These are phyloP conservation scores for Notamacropus eugenii DNA, from an alignment of 2,797 vertebrate species.

Conservation along the genomic window DNA sequence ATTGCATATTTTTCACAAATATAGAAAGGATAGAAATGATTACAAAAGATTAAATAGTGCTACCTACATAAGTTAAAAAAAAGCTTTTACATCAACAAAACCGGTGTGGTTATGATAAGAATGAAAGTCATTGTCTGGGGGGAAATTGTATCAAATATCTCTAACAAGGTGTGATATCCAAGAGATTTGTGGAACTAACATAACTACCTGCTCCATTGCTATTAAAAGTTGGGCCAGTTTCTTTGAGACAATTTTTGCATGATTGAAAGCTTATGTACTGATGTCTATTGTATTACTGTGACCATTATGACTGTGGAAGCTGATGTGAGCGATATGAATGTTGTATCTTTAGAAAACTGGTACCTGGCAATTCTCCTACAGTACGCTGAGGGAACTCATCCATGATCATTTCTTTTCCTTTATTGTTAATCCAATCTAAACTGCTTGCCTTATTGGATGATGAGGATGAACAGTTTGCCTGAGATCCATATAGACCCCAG, in stretches of 20 bases:
- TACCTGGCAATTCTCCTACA: background rate
- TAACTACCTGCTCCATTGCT: background rate
- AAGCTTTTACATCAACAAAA: background rate
- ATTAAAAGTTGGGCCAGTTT: background rate
- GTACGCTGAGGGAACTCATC: background rate
- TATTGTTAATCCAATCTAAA: background rate
- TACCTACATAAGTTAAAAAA: background rate
- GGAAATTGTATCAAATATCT: background rate
- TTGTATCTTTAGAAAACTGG: background rate
- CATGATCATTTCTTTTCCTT: background rate
- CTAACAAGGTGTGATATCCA: background rate
- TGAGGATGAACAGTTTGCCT: background rate
- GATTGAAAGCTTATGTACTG: background rate
- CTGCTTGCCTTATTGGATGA: background rate
- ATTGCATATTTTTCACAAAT: background rate
- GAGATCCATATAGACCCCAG: background rate
- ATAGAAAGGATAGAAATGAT: background rate
- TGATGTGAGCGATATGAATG: background rate
- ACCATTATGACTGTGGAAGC: background rate
- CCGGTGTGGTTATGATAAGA: background rate
- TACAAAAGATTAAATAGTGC: background rate
- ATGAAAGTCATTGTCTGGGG: background rate
- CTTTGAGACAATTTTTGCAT: background rate
- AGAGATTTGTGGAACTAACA: background rate
- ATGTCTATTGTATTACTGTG: background rate